These are phyloP conservation scores for Sorex fumeus DNA, from an alignment of 2,113 vertebrate genomes.

Conservation along the genomic window DNA sequence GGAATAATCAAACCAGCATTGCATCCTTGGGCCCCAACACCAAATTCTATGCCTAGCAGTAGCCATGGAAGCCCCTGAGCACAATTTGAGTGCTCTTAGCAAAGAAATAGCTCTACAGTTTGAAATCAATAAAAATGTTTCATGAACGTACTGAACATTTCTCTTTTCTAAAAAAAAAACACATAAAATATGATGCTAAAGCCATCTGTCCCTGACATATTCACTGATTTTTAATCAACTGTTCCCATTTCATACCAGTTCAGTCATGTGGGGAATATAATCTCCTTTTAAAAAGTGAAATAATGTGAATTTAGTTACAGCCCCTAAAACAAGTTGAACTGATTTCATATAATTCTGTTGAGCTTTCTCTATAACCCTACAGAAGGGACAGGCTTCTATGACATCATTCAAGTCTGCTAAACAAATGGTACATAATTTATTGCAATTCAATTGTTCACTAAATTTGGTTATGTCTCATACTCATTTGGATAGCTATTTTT, in stretches of 20 bases:
- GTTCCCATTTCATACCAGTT: slow-evolving; percentile 65
- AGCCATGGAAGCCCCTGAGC: no score
- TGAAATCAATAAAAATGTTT: slow-evolving; percentile 76
- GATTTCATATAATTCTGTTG: not conserved
- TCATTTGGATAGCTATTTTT: not conserved
- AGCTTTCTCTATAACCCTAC: not conserved
- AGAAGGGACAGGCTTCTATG: not conserved
- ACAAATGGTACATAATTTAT: not conserved
- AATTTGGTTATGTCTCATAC: not conserved
- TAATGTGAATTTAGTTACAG: slow-evolving; percentile 50
- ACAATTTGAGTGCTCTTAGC: no score
- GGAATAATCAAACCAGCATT: no score
- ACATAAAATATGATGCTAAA: slow-evolving; percentile 75
- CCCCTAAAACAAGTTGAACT: not conserved
- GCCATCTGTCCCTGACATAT: slow-evolving; percentile 73
- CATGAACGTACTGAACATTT: slow-evolving; percentile 67
- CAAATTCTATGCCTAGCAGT: no score
- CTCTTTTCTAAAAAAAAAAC: slow-evolving; percentile 74
- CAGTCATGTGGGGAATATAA: slow-evolving; percentile 37
- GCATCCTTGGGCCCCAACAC: no score
- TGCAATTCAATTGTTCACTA: slow-evolving; percentile 9
- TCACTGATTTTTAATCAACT: slow-evolving; percentile 73
- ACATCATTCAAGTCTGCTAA: not conserved
- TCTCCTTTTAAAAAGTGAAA: slow-evolving; percentile 44
- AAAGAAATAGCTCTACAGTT: slow-evolving; percentile 56